These are phyloP conservation scores for Arctia plantaginis DNA, from an alignment of 2,888 invertebrate genomes.

Conservation along the genomic window DNA sequence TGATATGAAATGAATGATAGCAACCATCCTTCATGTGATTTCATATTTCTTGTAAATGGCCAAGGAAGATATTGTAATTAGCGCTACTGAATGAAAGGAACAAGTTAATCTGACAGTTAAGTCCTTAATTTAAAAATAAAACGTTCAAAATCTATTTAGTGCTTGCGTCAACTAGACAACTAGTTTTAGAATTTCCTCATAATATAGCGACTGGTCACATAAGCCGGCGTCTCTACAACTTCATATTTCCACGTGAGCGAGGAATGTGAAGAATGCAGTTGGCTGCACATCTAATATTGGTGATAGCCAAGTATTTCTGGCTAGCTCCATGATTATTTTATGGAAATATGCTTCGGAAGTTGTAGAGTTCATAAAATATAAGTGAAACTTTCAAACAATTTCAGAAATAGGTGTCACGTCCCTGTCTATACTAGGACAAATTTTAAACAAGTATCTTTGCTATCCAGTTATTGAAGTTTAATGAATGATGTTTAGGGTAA, in stretches of 20 bases:
- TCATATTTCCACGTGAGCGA: conserved; percentile 72
- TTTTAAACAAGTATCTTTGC: conserved; percentile 36
- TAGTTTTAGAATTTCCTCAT: conserved; percentile 68
- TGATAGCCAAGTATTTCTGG: conserved; percentile 68
- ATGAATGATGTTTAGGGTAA: conserved; percentile 38
- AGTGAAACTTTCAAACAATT: conserved; percentile 46
- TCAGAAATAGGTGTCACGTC: conserved; percentile 35
- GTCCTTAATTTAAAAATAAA: neutral
- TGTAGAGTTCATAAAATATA: conserved; percentile 36
- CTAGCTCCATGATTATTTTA: conserved; percentile 77
- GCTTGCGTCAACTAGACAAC: conserved; percentile 22
- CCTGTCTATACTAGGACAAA: conserved; percentile 23
- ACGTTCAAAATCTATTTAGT: neutral
- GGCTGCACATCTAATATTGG: conserved; percentile 67
- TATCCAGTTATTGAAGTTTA: conserved; percentile 28
- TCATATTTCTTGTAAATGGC: neutral
- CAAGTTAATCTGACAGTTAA: neutral
- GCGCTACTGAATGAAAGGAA: neutral
- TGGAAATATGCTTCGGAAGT: conserved; percentile 53
- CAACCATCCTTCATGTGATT: neutral
- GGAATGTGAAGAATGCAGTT: conserved; percentile 71
- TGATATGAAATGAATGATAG: no score
- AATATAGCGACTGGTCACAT: conserved; percentile 59
- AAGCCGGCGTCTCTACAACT: conserved; percentile 59
- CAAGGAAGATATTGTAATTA: neutral